Evolutionary conservation across 2,888 invertebrate species (phyloP).

Genomic region (Chrysolina oricalcia): DNA sequence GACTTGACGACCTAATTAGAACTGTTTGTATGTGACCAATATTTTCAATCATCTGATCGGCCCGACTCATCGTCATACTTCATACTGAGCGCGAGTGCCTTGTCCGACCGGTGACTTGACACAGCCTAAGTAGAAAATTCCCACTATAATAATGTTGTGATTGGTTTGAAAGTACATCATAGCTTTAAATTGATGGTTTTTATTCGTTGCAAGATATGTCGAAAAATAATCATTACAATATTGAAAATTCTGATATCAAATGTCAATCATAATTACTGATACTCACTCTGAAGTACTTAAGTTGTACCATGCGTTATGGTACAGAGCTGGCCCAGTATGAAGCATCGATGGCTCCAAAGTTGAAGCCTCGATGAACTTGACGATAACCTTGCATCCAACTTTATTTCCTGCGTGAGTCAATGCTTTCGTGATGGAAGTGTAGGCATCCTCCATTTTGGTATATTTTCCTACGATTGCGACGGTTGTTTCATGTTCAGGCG

Average conservation of each 20-base stretch:
- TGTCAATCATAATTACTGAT: slow-evolving; percentile 17
- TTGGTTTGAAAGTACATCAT: too few species aligned
- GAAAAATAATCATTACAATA: too few species aligned
- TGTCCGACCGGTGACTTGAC: too few species aligned
- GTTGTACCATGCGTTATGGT: slow-evolving; percentile 95
- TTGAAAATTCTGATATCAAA: neutral
- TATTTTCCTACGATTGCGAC: slow-evolving; percentile 98
- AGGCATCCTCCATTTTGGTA: slow-evolving; percentile 95
- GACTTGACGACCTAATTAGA: too few species aligned
- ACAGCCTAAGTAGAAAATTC: too few species aligned
- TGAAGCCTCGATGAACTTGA: slow-evolving; percentile 94
- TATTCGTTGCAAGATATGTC: too few species aligned
- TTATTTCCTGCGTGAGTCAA: slow-evolving; percentile 94
- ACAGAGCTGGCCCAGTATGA: slow-evolving; percentile 84
- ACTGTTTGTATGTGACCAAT: too few species aligned
- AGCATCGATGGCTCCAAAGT: slow-evolving; percentile 86
- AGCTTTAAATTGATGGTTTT: too few species aligned
- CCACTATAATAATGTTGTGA: too few species aligned
- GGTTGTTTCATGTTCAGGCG: slow-evolving; percentile 86
- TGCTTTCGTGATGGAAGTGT: slow-evolving; percentile 96
- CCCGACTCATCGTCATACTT: too few species aligned
- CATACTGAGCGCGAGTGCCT: too few species aligned
- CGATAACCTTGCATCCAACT: slow-evolving; percentile 86
- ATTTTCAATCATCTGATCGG: too few species aligned
- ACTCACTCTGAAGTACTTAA: slow-evolving; percentile 90